phyloP scores from a whole-genome alignment of 2,797 vertebrate genomes.

The Coregonus suidteri region DNA sequence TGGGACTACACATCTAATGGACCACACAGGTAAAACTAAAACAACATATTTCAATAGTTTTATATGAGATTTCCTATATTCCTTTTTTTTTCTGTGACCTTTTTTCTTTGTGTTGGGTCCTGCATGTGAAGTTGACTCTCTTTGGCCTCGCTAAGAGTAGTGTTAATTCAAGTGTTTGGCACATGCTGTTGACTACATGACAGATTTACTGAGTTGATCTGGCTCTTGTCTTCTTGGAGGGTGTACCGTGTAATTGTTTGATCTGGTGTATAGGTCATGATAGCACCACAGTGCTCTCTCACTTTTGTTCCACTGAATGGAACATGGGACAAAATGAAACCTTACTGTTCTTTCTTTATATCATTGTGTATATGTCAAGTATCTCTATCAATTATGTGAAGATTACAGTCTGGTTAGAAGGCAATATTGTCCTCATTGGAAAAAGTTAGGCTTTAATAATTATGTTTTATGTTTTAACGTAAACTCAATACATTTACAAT shows the following conservation, averaged over 20 bases:
- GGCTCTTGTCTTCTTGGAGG: background rate
- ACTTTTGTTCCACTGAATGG: background rate
- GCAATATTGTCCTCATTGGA: no score
- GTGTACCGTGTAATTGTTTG: background rate
- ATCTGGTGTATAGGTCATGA: background rate
- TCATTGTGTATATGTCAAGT: no score
- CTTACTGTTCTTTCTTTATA: background rate
- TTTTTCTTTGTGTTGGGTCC: background rate
- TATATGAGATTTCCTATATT: background rate
- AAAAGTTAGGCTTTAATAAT: no score
- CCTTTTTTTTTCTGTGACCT: background rate
- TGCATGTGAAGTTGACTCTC: background rate
- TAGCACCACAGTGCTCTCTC: background rate
- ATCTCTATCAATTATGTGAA: no score
- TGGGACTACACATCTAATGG: constrained; percentile 73
- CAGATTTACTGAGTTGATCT: background rate
- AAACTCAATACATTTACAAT: no score
- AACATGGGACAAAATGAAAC: background rate
- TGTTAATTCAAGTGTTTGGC: background rate
- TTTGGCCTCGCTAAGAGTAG: background rate
- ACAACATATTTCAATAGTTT: background rate
- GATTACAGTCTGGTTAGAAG: no score
- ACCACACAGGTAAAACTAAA: constrained; percentile 57
- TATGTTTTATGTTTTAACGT: no score
- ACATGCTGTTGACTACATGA: background rate